Base-by-base conservation (phyloP, 2,113 vertebrate genomes). In the Psilopsiagon aurifrons region DNA sequence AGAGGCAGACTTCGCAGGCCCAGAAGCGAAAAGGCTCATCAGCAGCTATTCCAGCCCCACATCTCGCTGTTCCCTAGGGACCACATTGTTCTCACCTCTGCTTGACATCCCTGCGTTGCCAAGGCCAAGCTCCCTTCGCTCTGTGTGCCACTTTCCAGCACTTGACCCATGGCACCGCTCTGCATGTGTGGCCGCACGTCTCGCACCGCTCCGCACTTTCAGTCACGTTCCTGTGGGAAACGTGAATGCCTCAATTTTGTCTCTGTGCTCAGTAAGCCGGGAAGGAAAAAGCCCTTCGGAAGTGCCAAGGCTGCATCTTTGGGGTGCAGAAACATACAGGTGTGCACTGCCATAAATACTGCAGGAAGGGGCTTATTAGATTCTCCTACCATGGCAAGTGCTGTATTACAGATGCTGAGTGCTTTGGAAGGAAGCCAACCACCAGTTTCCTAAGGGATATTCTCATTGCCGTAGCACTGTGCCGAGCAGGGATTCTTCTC, bases 351-450 rank as follows among this genome's bases (percentile, higher is more conserved):
- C 82, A 67, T 79, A 67, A 94, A 88, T 85, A 87, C 63, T 90
- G 81, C 74, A 87, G 92, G 17, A 35, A 15, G 83, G 77, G 59
- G 69, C 90, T 93, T 83, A 94, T 95, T 88, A 84, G 74, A 87
- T 84, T 80, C 77, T 49, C 47, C 81, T 93, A 92, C 70, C 92
- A 17, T 41, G 75, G 81, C 90, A 94, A 93, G 82, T 67, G 79
- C 91, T 91, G 91, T 89, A 35, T 69, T 89, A 75, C 88, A 43
- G 80, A 91, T 62, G 86, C 88, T 6, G 0, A 6, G 49, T 59
- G 28, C 67, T 83, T 41, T 94, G 94, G 94, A 95, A 74, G 28
- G 85, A 76, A 91, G 94, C 94, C 90, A 95, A 47, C 49, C 81
- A 16, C 82, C 46, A 7, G 41, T 47, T 89, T 91, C 84, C 70